Evolutionary conservation across 2,113 vertebrate genomes (phyloP).

Genomic region (Opisthocomus hoazin): DNA sequence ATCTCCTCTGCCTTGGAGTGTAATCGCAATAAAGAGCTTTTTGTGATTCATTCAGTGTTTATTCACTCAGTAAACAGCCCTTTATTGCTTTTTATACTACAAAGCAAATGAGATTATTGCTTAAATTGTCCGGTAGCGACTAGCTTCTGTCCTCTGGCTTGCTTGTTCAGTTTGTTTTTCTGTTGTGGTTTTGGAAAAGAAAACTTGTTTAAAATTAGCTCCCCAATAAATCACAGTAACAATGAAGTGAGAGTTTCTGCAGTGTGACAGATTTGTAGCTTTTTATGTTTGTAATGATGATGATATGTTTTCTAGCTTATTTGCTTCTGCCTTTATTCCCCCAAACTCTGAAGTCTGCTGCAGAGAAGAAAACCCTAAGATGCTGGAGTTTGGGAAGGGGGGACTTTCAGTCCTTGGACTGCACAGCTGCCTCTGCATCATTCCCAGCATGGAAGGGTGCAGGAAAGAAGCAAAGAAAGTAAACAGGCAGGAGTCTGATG

Average conservation of each 20-base stretch:
- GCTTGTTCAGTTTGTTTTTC: constrained; percentile 67
- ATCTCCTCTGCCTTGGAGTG: constrained; percentile 62
- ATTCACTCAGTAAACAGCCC: constrained; percentile 73
- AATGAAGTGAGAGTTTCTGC: constrained; percentile 72
- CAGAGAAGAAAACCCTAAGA: constrained; percentile 41
- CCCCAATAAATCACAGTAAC: constrained; percentile 75
- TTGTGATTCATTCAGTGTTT: constrained; percentile 72
- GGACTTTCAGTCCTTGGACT: background rate
- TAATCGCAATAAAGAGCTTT: constrained; percentile 69
- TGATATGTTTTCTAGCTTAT: constrained; percentile 66
- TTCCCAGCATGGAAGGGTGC: background rate
- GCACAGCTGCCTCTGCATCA: background rate
- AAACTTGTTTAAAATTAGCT: constrained; percentile 76
- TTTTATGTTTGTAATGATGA: constrained; percentile 78
- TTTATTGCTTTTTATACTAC: constrained; percentile 71
- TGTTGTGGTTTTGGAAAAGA: constrained; percentile 63
- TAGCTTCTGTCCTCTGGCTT: constrained; percentile 65
- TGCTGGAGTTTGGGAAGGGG: background rate
- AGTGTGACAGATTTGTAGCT: constrained; percentile 75
- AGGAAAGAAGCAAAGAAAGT: background rate
- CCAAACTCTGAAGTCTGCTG: constrained; percentile 31
- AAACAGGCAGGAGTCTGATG: background rate
- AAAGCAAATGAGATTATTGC: constrained; percentile 75
- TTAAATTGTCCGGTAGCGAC: constrained; percentile 67
- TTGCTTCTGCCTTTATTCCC: constrained; percentile 55